Base-by-base conservation (phyloP, 2,888 invertebrate species). In the Harpagoxenus sublaevis region DNA sequence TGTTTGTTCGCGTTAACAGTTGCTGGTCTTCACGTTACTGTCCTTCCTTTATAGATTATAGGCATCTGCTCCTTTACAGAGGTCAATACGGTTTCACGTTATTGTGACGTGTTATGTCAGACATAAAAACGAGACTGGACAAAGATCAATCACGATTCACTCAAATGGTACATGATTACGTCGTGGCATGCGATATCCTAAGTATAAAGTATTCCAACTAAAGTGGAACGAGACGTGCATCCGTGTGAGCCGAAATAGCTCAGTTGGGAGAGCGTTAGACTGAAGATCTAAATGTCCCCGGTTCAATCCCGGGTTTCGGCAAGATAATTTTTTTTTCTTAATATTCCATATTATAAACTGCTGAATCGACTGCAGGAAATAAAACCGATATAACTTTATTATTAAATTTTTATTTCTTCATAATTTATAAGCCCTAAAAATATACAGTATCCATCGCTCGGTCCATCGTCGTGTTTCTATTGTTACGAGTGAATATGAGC, bases 181-280 rank as follows among this genome's bases (percentile, higher is more conserved):
- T 12, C 28, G 23, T 18, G 18, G 31, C 8, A 48, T 68, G 15
- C 8, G n/a, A 23, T 23, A 42, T 23, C 23, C 23, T 23, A 23
- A 23, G 23, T 23, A 23, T 23, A 23, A 23, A 23, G 23, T 23
- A 23, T 23, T 0, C 0, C 18, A 31, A 9, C 66, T 68, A 68
- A 31, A 31, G 31, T 18, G 48, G 31, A 71, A 71, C 35, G 4
- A 8, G 0, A 55, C 8, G 39, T 15, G 42, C 2, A 45, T 9
- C 15, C 35, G 0, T 5, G 9, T 31, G 18, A 1, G 88, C 86
- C 87, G 89, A 90, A 91, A 91, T 91, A 92, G 92, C 90, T 91
- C 88, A 92, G 91, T 85, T 89, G 90, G 88, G 87, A 92, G 89
- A 91, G 89, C 90, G 84, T 90, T 90, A 90, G 90, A 90, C 89